Base-by-base conservation (phyloP, 1,140 invertebrate genomes). In the Hycleus phaleratus region DNA sequence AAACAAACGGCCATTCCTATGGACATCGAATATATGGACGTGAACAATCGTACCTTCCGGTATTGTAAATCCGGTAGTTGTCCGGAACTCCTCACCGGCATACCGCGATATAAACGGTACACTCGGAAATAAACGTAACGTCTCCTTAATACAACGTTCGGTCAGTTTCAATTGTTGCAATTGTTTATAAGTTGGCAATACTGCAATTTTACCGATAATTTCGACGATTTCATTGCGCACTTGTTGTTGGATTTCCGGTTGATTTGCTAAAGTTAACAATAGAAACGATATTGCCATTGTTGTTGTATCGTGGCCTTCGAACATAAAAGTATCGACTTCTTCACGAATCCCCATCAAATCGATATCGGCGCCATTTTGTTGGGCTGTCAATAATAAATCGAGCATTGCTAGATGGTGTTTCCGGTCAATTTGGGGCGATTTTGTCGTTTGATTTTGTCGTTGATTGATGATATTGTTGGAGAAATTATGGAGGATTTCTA, bases 271-370 rank as follows among this genome's bases (percentile, higher is more conserved):
- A 10, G 63, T 46, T 66, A 74, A 68, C 11, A 75, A 38, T 5
- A 68, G 61, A 50, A 74, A 74, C 1, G 68, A 69, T 1, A 75
- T 49, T 3, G 69, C 72, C 32, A 69, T 67, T 3, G 74, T 67
- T 0, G 73, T 75, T 3, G 73, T 75, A 40, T 75, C 73, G 52
- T 75, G 73, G 18, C 73, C 74, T 76, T 85, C 85, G 73, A 90
- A 89, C 79, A 88, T 86, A 65, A 90, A 91, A 0, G 87, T 90
- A 68, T 90, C 87, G 3, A 90, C 86, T 78, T 91, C 88, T 69
- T 91, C 88, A 58, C 83, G 77, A 42, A 92, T 88, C 87, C n/a
- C 74, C 59, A 45, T 82, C 71, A 53, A 18, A 18, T 77, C 79
- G 46, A 81, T 79, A 4, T 64, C 48, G 50, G 71, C 75, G n/a